Conservation (phyloP, 2,888 invertebrate genomes). For the Bombyx huttoni region DNA sequence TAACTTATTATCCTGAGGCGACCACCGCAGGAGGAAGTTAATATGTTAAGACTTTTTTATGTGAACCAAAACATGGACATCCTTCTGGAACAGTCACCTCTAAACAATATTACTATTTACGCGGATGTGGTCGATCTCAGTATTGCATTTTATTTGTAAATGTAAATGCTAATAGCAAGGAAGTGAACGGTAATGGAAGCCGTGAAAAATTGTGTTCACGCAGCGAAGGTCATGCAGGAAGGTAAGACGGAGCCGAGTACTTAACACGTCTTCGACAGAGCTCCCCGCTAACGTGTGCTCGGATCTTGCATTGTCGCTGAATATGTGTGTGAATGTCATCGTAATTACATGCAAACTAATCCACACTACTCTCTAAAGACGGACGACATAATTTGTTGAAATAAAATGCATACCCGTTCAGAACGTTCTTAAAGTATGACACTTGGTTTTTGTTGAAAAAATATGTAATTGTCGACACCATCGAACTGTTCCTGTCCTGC, state of each 20-base stretch:
- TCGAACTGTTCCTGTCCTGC: not conserved
- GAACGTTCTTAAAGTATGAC: not conserved
- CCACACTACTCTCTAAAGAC: not conserved
- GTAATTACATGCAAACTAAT: not conserved
- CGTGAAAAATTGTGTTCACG: not conserved
- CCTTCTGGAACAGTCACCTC: no score
- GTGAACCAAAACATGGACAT: no score
- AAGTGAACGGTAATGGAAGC: not conserved
- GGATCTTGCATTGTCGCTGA: not conserved
- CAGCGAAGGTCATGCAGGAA: not conserved
- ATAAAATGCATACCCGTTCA: not conserved
- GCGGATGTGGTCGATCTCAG: not conserved
- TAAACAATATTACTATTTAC: no score
- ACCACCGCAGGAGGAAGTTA: no score
- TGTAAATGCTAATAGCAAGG: not conserved
- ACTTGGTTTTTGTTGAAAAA: not conserved
- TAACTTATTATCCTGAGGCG: no score
- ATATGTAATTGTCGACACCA: not conserved
- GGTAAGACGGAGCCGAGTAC: not conserved
- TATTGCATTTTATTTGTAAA: not conserved
- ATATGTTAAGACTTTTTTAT: no score
- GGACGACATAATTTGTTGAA: not conserved
- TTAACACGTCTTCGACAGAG: not conserved
- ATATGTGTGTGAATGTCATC: not conserved
- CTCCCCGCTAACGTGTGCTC: not conserved